Conservation (phyloP, 2,888 invertebrate species). For the Ametastegia equiseti region DNA sequence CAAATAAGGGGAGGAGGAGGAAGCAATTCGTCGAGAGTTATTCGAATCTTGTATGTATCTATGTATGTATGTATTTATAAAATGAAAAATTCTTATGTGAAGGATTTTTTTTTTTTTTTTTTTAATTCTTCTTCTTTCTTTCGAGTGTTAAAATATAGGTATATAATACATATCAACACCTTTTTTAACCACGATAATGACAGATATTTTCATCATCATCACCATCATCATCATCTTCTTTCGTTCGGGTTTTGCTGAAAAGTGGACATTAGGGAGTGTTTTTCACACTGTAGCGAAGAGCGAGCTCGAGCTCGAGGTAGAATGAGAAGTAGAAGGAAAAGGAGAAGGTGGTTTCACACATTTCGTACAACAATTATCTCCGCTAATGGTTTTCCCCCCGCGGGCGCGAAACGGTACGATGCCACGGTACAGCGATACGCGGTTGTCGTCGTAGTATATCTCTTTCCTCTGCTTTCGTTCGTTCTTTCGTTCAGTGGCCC, state of each 20-base stretch:
- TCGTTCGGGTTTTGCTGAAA: background rate
- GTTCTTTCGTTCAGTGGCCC: background rate
- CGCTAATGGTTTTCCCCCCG: slow-evolving; percentile 64
- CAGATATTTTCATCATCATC: background rate
- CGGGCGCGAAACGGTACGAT: slow-evolving; percentile 31
- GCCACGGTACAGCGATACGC: slow-evolving; percentile 43
- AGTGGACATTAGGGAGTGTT: slow-evolving; percentile 4
- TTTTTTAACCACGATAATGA: background rate
- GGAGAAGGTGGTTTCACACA: slow-evolving; percentile 60
- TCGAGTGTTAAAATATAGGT: background rate
- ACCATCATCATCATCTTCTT: background rate
- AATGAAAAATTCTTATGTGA: too few relatives aligned
- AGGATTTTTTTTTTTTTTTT: background rate
- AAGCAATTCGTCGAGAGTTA: too few relatives aligned
- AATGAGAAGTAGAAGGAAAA: background rate
- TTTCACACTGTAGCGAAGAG: too few relatives aligned
- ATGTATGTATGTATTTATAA: too few relatives aligned
- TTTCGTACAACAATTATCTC: slow-evolving; percentile 71
- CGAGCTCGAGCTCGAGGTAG: background rate
- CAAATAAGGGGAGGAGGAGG: too few relatives aligned
- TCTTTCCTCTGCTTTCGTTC: background rate
- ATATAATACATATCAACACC: too few relatives aligned
- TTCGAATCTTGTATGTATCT: too few relatives aligned
- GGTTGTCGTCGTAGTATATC: background rate
- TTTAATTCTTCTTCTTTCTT: background rate